Evolutionary conservation across 1,140 invertebrate genomes (phyloP).

Genomic region (Drosophila micromelanica): DNA sequence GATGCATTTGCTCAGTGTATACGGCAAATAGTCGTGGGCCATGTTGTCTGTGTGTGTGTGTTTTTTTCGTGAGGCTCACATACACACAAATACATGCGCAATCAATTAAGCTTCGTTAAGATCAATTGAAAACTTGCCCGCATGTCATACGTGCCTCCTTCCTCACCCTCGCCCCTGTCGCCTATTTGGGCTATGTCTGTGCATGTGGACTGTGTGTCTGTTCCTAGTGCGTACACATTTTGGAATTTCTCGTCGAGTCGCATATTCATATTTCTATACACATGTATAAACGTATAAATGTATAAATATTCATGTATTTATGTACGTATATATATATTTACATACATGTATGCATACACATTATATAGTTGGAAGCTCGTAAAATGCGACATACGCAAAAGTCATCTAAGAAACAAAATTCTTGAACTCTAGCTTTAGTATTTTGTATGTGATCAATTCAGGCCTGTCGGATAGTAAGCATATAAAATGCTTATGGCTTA

Average conservation of each 20-base stretch:
- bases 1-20: conserved; percentile 47
- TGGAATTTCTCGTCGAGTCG: conserved; percentile 40
- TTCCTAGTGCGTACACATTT: conserved; percentile 61
- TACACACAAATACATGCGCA: conserved; percentile 64
- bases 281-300: neutral
- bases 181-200: conserved; percentile 5
- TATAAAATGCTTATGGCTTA: too few species aligned
- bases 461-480: too few species aligned
- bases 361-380: conserved; percentile 1
- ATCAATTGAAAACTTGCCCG: conserved; percentile 84
- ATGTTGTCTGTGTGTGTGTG: conserved; percentile 17
- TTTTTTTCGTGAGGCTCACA: conserved; percentile 46
- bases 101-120: conserved; percentile 84
- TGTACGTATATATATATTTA: too few species aligned
- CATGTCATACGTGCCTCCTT: conserved; percentile 61
- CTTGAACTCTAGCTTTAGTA: conserved; percentile 2
- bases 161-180: conserved; percentile 3
- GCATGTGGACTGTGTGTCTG: conserved; percentile 17
- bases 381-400: conserved; percentile 6
- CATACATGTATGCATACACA: neutral
- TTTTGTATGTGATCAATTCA: neutral
- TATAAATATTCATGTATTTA: conserved; percentile 12
- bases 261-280: conserved; percentile 16
- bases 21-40: conserved; percentile 36
- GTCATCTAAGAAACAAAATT: conserved; percentile 4